Conservation (phyloP, 2,113 vertebrate genomes). For the Notarius quadriscutis region DNA sequence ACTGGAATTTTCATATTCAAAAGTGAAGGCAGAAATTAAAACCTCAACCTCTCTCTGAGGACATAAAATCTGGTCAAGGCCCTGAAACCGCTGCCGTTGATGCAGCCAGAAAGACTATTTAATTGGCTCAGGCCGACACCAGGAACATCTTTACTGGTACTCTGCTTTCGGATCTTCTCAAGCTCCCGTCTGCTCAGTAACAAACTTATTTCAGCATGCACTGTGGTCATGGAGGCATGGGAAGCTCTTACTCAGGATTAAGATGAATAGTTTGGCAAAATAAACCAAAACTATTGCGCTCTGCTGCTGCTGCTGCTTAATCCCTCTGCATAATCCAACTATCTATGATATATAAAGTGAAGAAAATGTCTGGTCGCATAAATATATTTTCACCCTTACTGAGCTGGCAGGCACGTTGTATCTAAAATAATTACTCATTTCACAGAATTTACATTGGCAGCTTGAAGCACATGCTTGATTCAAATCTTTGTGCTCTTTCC, state of each 20-base stretch:
- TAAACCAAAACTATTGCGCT: not conserved
- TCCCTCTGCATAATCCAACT: not conserved
- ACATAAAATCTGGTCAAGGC: not conserved
- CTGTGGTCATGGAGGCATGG: slow-evolving; percentile 19
- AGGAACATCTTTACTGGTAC: slow-evolving; percentile 54
- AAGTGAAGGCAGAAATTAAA: not conserved
- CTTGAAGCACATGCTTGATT: not conserved
- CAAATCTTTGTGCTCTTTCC: slow-evolving; percentile 15
- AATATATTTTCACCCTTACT: not conserved
- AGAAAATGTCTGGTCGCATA: not conserved
- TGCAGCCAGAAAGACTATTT: slow-evolving; percentile 36
- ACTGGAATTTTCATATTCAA: too few species aligned
- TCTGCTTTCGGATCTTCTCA: slow-evolving; percentile 47
- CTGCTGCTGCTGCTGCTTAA: not conserved
- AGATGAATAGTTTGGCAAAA: not conserved
- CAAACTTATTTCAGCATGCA: slow-evolving; percentile 38
- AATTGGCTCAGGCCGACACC: slow-evolving; percentile 40
- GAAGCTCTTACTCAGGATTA: slow-evolving; percentile 50
- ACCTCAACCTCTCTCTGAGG: not conserved
- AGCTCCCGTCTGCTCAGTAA: slow-evolving; percentile 14
- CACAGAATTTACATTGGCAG: not conserved
- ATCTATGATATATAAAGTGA: not conserved
- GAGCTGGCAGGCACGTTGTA: slow-evolving; percentile 10
- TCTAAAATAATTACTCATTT: not conserved
- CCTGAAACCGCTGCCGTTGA: slow-evolving; percentile 19